Evolutionary conservation across 1,140 invertebrate genomes (phyloP).

Genomic region (Drosophila orosa): DNA sequence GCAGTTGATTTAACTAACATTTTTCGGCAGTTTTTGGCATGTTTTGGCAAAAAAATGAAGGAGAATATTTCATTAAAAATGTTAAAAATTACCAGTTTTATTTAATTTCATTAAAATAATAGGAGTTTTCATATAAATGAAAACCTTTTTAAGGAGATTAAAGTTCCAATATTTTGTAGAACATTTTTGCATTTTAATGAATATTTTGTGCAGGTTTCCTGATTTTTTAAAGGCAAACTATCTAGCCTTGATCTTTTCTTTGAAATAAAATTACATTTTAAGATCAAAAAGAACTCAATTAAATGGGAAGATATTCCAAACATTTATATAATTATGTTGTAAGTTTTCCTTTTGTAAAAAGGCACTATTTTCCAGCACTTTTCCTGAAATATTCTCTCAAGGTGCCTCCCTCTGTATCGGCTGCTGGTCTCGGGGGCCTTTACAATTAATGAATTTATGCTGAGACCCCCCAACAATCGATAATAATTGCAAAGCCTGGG

Average conservation of each 20-base stretch:
- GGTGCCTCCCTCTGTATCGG: neutral
- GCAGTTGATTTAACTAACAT: neutral
- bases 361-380: neutral
- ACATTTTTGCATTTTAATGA: too few relatives aligned
- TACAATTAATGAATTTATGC: slow-evolving; percentile 72
- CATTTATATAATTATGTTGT: neutral
- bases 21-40: neutral
- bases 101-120: too few relatives aligned
- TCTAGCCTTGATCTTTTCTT: neutral
- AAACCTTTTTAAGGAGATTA: too few relatives aligned
- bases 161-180: too few relatives aligned
- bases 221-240: too few relatives aligned
- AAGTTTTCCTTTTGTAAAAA: slow-evolving; percentile 9
- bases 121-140: too few relatives aligned
- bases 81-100: too few relatives aligned
- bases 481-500: slow-evolving; percentile 33
- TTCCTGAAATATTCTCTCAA: neutral
- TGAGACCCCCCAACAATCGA: slow-evolving; percentile 34
- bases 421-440: slow-evolving; percentile 8
- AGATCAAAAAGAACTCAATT: neutral
- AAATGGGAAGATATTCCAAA: rapidly evolving
- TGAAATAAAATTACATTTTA: neutral
- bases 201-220: too few relatives aligned
- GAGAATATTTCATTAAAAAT: too few relatives aligned
- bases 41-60: too few relatives aligned